Evolutionary conservation across 2,888 invertebrate species (phyloP), one percentile per base, ranked within the genome.

Genomic region (Pecten maximus): DNA sequence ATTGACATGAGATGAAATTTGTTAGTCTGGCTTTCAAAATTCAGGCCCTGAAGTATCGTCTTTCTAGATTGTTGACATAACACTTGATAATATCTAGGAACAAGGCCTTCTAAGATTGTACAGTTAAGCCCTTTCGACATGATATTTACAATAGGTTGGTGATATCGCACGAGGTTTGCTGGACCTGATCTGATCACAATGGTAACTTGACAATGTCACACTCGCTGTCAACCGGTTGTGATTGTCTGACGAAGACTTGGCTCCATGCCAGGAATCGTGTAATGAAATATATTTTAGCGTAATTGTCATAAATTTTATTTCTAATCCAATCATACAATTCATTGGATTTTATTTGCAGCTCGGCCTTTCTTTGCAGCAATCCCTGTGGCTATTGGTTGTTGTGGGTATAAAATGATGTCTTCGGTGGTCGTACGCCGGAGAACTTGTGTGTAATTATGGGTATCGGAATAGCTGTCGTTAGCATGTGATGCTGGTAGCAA

Each of bases 221-320:
- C 19, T 19, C 35, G 0, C 28, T 74, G 74, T 74, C 74, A 35
- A 74, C 74, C 8, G n/a, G 28, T 35, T 6, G 74, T 28, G 35
- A 74, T 74, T 60, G 60, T 60, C 60, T 74, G 74, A 4, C 16
- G 28, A 23, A 74, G 74, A 35, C 35, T 74, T 74, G 74, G 74
- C 74, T 35, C 74, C 35, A 35, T 74, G 74, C 74, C 74, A 74
- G 74, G 74, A 35, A 74, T 74, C 35, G 35, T 35, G 28, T 28
- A 74, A 74, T 74, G 74, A 74, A 74, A 74, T 74, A 74, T 74
- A 74, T 74, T 35, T 74, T 35, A 28, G 35, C 6, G 35, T 74
- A 74, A 74, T 74, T 74, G 74, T 74, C 74, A 74, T 74, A 74
- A 74, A 74, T 74, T 74, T 74, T 35, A 74, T 74, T 74, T 74